phyloP scores from a whole-genome alignment of 2,113 vertebrate species.

The Toxotes jaculatrix region DNA sequence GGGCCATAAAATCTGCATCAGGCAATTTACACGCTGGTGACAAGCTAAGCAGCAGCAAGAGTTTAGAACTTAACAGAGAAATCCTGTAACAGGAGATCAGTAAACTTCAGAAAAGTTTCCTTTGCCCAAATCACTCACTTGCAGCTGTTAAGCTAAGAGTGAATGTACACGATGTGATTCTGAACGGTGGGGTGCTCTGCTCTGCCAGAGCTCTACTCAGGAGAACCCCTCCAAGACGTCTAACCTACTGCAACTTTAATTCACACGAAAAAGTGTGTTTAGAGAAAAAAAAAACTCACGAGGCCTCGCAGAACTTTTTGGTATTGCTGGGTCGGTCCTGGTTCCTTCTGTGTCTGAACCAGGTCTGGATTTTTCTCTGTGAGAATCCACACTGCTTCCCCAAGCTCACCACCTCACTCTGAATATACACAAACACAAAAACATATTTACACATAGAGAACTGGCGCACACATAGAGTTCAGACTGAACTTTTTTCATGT shows the following conservation, averaged over 20 bases:
- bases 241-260: neutral
- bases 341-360: slow-evolving; percentile 90
- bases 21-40: too few species aligned
- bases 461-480: neutral
- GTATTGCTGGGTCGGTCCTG: slow-evolving; percentile 87
- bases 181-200: neutral
- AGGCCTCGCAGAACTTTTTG: slow-evolving; percentile 94
- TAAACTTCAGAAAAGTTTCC: neutral
- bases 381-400: slow-evolving; percentile 87
- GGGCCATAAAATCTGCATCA: neutral
- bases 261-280: neutral
- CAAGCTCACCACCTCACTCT: slow-evolving; percentile 82
- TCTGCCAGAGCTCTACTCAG: neutral
- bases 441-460: slow-evolving; percentile 3
- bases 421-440: slow-evolving; percentile 25
- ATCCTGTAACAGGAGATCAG: neutral
- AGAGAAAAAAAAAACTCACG: slow-evolving; percentile 80
- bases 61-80: neutral
- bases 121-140: neutral
- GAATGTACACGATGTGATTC: neutral
- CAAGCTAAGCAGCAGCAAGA: too few species aligned
- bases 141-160: neutral
- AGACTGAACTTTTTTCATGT: neutral
- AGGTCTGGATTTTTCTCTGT: slow-evolving; percentile 85
- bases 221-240: neutral